These are phyloP conservation scores for Temnothorax unifasciatus DNA, from an alignment of 2,888 invertebrate species.

Conservation along the genomic window DNA sequence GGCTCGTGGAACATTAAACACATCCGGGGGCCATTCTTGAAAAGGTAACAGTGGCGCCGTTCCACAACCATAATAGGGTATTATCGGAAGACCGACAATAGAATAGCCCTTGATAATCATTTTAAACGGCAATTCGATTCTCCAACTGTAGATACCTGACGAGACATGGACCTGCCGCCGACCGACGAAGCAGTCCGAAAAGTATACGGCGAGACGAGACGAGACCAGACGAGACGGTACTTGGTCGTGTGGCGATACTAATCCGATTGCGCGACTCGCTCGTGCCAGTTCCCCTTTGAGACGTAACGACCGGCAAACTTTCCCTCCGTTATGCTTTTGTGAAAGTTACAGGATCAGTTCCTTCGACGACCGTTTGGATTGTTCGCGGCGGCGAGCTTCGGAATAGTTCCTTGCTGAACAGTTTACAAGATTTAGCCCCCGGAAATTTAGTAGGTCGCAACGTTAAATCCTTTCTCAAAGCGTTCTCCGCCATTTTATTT, in stretches of 20 bases:
- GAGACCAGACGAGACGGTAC: constrained; percentile 7
- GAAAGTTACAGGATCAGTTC: constrained; percentile 44
- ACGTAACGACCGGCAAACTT: constrained; percentile 51
- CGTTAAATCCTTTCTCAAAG: background rate
- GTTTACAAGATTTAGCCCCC: background rate
- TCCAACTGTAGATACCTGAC: constrained; percentile 46
- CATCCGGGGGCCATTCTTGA: constrained; percentile 5
- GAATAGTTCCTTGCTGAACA: background rate
- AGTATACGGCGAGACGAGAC: constrained; percentile 27
- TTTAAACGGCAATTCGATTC: constrained; percentile 45
- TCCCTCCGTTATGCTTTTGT: constrained; percentile 45
- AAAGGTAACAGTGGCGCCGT: constrained; percentile 29
- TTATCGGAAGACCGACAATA: constrained; percentile 67
- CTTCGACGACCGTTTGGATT: constrained; percentile 16
- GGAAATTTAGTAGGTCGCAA: background rate
- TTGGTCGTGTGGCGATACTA: constrained; percentile 48
- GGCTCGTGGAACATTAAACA: background rate
- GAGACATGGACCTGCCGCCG: background rate
- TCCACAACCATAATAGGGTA: constrained; percentile 59
- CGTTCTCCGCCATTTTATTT: background rate
- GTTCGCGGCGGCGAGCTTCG: constrained; percentile 29
- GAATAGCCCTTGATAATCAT: constrained; percentile 57
- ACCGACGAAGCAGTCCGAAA: background rate
- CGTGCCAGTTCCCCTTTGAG: constrained; percentile 61
- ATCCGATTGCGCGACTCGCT: constrained; percentile 62